phyloP scores from a whole-genome alignment of 1,140 invertebrate species.

The Chymomyza costata region DNA sequence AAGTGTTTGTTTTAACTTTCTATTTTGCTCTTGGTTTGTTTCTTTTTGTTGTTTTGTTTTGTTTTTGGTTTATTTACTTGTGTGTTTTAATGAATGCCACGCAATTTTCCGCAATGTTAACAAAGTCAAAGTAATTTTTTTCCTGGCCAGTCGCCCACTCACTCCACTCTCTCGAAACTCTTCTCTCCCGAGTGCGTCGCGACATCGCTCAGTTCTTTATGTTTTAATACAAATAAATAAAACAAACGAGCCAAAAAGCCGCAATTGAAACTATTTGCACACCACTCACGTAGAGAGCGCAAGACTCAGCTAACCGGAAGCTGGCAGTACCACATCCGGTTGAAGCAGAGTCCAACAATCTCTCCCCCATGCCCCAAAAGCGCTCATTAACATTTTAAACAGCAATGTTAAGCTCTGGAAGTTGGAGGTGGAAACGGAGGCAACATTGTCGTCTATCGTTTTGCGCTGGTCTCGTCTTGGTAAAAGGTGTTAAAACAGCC shows the following conservation, averaged over 20 bases:
- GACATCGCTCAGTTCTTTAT: constrained; percentile 57
- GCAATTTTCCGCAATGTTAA: constrained; percentile 67
- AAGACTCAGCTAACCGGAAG: constrained; percentile 68
- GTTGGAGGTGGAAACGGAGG: no score
- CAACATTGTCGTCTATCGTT: constrained; percentile 25
- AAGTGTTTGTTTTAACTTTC: constrained; percentile 28
- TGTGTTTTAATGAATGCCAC: constrained; percentile 57
- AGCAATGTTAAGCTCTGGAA: constrained; percentile 66
- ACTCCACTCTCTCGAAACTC: not conserved
- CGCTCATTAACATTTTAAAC: constrained; percentile 74
- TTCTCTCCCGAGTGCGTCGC: constrained; percentile 28
- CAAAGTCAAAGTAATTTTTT: constrained; percentile 65
- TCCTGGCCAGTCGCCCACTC: not conserved
- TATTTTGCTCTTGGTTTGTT: no score
- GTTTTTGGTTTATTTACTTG: no score
- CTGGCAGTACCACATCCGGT: constrained; percentile 63
- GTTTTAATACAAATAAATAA: constrained; percentile 74
- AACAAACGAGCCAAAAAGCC: constrained; percentile 65
- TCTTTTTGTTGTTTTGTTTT: no score
- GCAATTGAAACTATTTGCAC: constrained; percentile 73
- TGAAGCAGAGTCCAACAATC: constrained; percentile 12
- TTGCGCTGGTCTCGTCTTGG: constrained; percentile 3
- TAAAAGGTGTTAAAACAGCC: constrained; percentile 67
- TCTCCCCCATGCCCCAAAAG: constrained; percentile 48
- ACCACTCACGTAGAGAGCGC: constrained; percentile 65